phyloP scores from a whole-genome alignment of 1,140 invertebrate genomes.

The Ceratitis capitata region DNA sequence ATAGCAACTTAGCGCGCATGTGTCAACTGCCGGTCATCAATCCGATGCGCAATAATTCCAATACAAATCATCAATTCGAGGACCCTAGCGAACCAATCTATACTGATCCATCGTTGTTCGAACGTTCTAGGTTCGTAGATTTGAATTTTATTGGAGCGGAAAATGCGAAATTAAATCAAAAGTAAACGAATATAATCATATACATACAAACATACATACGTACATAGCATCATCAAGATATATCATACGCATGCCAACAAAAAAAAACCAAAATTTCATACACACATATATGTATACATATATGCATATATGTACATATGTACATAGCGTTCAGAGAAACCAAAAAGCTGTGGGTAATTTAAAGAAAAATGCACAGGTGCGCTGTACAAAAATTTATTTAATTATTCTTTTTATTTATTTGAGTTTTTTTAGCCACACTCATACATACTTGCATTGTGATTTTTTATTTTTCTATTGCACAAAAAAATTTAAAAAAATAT shows the following conservation, averaged over 20 bases:
- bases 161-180: not conserved
- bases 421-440: too few species aligned
- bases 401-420: not conserved
- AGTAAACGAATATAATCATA: not conserved
- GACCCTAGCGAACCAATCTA: constrained; percentile 94
- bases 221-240: too few species aligned
- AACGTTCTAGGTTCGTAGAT: constrained; percentile 73
- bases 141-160: constrained; percentile 19
- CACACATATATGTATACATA: not conserved
- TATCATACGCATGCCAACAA: too few species aligned
- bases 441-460: too few species aligned
- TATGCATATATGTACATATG: not conserved
- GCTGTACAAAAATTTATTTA: not conserved
- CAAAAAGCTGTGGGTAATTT: not conserved
- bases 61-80: constrained; percentile 68
- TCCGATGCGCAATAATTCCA: constrained; percentile 57
- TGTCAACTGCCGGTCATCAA: constrained; percentile 65
- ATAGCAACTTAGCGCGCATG: constrained; percentile 64
- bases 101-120: constrained; percentile 90
- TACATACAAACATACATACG: not conserved
- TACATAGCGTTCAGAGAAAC: not conserved
- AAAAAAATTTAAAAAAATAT: not conserved
- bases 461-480: not conserved
- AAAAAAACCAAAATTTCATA: too few species aligned
- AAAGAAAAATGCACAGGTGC: not conserved